Evolutionary conservation across 2,888 invertebrate genomes (phyloP).

Genomic region (Philhelius pedissequus): DNA sequence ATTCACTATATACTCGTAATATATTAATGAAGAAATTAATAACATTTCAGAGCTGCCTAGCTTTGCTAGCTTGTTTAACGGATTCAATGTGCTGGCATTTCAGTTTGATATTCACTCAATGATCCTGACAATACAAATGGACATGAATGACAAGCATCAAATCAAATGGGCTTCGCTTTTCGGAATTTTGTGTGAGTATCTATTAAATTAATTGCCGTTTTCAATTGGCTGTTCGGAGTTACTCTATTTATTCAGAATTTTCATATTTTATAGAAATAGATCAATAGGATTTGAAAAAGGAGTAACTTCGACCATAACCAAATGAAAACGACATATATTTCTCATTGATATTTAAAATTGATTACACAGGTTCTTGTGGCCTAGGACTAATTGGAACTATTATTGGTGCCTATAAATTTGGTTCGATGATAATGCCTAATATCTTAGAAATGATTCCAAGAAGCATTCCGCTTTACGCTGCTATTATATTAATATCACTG

Average conservation of each 20-base stretch:
- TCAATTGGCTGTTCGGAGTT: no score
- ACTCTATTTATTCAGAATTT: no score
- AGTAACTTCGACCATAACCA: no score
- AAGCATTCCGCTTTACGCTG: constrained; percentile 83
- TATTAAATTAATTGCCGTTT: no score
- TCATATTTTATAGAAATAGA: no score
- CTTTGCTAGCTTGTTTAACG: constrained; percentile 81
- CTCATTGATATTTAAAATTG: neutral
- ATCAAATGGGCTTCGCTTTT: constrained; percentile 86
- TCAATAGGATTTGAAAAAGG: no score
- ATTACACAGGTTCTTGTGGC: constrained; percentile 80
- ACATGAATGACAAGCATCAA: constrained; percentile 89
- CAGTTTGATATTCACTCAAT: constrained; percentile 91
- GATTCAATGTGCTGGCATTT: constrained; percentile 85
- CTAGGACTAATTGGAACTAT: constrained; percentile 84
- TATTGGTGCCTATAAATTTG: constrained; percentile 84
- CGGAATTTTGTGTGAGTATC: constrained; percentile 84
- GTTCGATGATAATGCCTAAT: constrained; percentile 82
- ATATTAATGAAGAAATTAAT: no score
- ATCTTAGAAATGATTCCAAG: constrained; percentile 85
- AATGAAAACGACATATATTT: no score
- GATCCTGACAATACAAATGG: constrained; percentile 93
- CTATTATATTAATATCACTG: constrained; percentile 86
- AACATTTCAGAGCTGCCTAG: constrained; percentile 77
- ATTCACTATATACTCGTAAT: no score